phyloP scores from a whole-genome alignment of 2,888 invertebrate species.

The Pterobdella sp. region DNA sequence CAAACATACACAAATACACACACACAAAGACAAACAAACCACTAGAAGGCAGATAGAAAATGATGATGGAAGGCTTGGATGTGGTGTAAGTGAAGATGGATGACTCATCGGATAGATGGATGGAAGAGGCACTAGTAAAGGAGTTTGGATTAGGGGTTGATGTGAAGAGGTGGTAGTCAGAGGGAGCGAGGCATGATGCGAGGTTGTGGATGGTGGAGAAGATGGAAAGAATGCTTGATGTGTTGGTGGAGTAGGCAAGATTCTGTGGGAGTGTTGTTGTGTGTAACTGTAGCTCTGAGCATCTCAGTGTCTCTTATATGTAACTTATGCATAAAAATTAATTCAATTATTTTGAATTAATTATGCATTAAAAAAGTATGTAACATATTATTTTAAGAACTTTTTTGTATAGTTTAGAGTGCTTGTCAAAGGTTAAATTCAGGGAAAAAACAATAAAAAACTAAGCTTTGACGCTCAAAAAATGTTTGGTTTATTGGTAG shows the following conservation, averaged over 20 bases:
- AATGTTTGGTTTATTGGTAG: background rate
- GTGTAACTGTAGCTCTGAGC: too few species aligned
- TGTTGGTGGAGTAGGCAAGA: background rate
- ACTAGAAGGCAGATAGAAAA: background rate
- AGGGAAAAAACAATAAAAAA: too few species aligned
- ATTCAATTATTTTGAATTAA: background rate
- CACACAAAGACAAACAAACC: too few species aligned
- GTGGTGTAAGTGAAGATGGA: background rate
- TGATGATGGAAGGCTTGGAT: background rate
- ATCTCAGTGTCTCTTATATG: too few species aligned
- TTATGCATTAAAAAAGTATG: background rate
- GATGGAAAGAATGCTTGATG: background rate
- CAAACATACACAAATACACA: too few species aligned
- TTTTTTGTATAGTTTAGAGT: too few species aligned
- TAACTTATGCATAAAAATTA: too few species aligned
- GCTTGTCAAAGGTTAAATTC: too few species aligned
- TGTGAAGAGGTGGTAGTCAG: conserved; percentile 4
- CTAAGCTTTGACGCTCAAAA: too few species aligned
- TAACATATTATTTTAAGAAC: background rate
- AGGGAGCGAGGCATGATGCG: background rate
- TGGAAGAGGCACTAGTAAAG: background rate
- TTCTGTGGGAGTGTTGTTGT: too few species aligned
- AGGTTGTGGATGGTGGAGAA: background rate
- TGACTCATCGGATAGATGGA: background rate
- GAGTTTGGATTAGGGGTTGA: background rate